Evolutionary conservation across 2,888 invertebrate species (phyloP).

Genomic region (Standfussiana lucernea): DNA sequence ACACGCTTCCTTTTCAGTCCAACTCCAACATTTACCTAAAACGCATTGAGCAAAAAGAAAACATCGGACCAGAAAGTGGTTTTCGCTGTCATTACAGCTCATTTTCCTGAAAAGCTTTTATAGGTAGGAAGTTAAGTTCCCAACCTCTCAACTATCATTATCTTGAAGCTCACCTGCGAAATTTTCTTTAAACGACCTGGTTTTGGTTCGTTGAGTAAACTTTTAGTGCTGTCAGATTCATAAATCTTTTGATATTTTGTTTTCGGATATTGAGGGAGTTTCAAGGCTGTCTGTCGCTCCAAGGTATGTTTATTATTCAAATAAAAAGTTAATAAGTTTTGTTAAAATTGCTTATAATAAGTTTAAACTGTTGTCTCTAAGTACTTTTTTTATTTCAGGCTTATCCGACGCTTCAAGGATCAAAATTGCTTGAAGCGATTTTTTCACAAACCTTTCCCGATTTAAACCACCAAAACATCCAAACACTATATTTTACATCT

Average conservation of each 20-base stretch:
- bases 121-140: conserved; percentile 73
- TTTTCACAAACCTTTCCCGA: background rate
- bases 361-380: background rate
- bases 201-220: conserved; percentile 55
- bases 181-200: conserved; percentile 66
- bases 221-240: conserved; percentile 43
- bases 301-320: background rate
- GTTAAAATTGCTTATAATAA: background rate
- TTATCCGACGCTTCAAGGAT: background rate
- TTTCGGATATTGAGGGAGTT: background rate
- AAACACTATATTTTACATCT: background rate
- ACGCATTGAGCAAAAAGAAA: conserved; percentile 80
- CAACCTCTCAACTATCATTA: conserved; percentile 81
- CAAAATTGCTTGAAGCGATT: background rate
- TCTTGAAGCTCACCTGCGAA: conserved; percentile 76
- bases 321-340: background rate
- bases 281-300: conserved; percentile 3
- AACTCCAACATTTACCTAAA: conserved; percentile 69
- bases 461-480: conserved; percentile 4
- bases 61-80: conserved; percentile 81
- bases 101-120: conserved; percentile 83
- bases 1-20: conserved; percentile 32
- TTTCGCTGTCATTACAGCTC: conserved; percentile 84
- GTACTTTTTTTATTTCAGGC: background rate
- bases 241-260: conserved; percentile 44